Conservation (phyloP, 2,113 vertebrate species). For the Rattus rattus region DNA sequence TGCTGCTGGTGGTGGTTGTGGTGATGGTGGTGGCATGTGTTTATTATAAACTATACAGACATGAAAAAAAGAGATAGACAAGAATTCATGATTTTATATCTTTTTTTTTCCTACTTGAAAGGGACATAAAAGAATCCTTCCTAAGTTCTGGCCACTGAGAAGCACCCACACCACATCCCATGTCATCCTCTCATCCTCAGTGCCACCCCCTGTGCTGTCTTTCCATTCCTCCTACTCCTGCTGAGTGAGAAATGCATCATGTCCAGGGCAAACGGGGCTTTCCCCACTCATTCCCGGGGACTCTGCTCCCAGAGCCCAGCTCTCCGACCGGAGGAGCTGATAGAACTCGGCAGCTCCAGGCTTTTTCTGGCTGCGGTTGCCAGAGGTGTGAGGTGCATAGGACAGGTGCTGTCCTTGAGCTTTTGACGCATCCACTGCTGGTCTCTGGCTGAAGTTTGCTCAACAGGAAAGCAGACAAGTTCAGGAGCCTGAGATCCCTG, state of each 20-base stretch:
- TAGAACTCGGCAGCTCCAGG: not conserved
- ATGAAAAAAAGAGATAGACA: not conserved
- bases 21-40: no score
- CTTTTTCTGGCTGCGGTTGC: not conserved
- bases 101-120: not conserved
- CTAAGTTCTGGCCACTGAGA: not conserved
- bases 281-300: not conserved
- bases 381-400: not conserved
- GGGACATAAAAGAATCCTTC: no score
- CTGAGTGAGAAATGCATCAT: not conserved
- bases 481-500: accelerated
- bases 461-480: accelerated
- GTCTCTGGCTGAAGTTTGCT: not conserved
- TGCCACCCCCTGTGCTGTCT: not conserved
- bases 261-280: not conserved
- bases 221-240: not conserved
- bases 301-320: not conserved
- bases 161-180: not conserved
- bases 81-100: not conserved
- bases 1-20: not conserved
- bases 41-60: not conserved
- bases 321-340: not conserved
- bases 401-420: no score
- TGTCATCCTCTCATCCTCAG: not conserved
- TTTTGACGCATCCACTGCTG: not conserved